Conservation (phyloP, 2,888 invertebrate genomes). For the Trichacis sp. region DNA sequence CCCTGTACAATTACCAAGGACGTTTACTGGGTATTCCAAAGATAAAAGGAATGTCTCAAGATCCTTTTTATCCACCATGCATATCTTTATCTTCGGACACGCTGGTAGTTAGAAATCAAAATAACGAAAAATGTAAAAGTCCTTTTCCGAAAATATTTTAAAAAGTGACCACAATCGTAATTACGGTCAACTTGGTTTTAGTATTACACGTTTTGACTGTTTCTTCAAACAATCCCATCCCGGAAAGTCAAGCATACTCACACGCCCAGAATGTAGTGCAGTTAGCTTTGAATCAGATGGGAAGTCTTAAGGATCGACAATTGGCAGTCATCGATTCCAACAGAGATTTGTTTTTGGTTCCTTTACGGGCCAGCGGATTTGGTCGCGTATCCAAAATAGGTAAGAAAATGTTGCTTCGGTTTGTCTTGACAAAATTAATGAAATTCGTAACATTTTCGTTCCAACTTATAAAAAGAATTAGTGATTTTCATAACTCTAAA, state of each 20-base stretch:
- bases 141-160: too few relatives aligned
- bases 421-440: too few relatives aligned
- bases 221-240: conserved; percentile 77
- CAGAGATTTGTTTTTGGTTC: conserved; percentile 86
- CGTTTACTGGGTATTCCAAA: conserved; percentile 86
- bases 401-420: too few relatives aligned
- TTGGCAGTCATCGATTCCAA: conserved; percentile 91
- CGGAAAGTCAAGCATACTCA: conserved; percentile 80
- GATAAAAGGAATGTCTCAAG: conserved; percentile 87
- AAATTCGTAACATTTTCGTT: too few relatives aligned
- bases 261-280: conserved; percentile 85
- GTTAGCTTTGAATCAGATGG: conserved; percentile 88
- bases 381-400: conserved; percentile 66
- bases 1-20: conserved; percentile 94
- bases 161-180: too few relatives aligned
- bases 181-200: too few relatives aligned
- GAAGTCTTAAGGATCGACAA: conserved; percentile 82
- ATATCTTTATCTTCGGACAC: conserved; percentile 89
- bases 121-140: conserved; percentile 81
- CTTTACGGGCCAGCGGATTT: conserved; percentile 73
- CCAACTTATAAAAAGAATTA: too few relatives aligned
- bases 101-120: conserved; percentile 86
- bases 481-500: too few relatives aligned
- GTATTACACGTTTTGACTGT: conserved; percentile 85
- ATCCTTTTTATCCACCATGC: conserved; percentile 80